Evolutionary conservation across 2,888 invertebrate species (phyloP), one percentile per base, ranked within the genome.

Genomic region (Philereme transversata): DNA sequence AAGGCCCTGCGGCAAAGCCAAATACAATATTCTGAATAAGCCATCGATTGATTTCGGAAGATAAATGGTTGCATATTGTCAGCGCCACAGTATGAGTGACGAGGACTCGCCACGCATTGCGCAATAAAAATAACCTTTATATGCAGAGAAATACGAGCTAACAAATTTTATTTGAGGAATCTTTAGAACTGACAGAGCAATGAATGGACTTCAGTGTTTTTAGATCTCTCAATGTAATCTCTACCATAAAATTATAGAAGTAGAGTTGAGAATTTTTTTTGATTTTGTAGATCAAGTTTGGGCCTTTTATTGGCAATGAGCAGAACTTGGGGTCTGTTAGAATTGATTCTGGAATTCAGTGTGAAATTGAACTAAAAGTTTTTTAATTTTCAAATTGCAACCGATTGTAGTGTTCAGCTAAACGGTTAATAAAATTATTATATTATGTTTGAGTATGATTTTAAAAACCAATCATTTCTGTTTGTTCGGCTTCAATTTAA

Each of bases 11-110:
- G 83, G 87, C 79, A 85, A 88, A 87, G 84, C 88, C 90, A 86
- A 90, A 91, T 87, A 90, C 89, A 87, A 90, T 89, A 90, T 91
- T 90, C 88, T 87, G 89, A 92, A 90, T 90, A 90, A 90, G 88
- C 91, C 90, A 92, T 92, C 91, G 92, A 92, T 93, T 92, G 92
- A 93, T 92, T 92, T 90, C 83, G 82, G 82, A 93, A 92, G 92
- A 93, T 93, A 91, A 92, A 93, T 93, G 91, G 87, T 87, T 77
- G 77, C 83, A 89, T 86, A 91, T 92, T 92, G 91, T 92, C 90
- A 91, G 90, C 87, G 84, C 81, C 90, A 90, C 83, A 76, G 87
- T 87, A 85, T 87, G 88, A 81, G 83, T 86, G 85, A 84, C 86
- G 86, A 83, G 79, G 82, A 79, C 77, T 76, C 76, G 70, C 65